These are phyloP conservation scores for Papilio polytes DNA, from an alignment of 1,140 invertebrate species.

Conservation along the genomic window DNA sequence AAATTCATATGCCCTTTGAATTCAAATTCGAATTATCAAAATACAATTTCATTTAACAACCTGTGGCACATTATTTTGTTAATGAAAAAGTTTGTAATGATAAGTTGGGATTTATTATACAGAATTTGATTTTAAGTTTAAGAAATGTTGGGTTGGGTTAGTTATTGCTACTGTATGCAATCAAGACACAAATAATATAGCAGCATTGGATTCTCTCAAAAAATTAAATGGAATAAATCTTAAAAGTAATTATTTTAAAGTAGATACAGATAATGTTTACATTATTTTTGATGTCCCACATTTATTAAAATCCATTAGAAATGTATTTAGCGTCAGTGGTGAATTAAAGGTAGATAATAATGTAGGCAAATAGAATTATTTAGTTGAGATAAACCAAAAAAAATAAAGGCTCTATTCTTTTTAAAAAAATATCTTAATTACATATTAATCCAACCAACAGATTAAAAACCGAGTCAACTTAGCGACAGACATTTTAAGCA, in stretches of 20 bases:
- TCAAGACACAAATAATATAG: slow-evolving; percentile 45
- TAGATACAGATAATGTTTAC: slow-evolving; percentile 40
- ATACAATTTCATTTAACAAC: slow-evolving; percentile 34
- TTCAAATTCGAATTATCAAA: no score
- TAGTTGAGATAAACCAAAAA: slow-evolving; percentile 41
- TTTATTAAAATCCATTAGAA: slow-evolving; percentile 35
- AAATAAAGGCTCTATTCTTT: slow-evolving; percentile 41
- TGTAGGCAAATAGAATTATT: slow-evolving; percentile 39
- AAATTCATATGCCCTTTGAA: no score
- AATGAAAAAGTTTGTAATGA: slow-evolving; percentile 33
- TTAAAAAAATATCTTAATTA: slow-evolving; percentile 41
- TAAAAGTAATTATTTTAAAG: slow-evolving; percentile 39
- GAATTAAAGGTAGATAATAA: slow-evolving; percentile 23
- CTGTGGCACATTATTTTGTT: slow-evolving; percentile 42
- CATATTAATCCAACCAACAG: slow-evolving; percentile 41
- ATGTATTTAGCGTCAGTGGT: slow-evolving; percentile 43
- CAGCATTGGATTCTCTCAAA: slow-evolving; percentile 38
- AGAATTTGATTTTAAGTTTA: slow-evolving; percentile 40
- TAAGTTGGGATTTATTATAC: slow-evolving; percentile 26
- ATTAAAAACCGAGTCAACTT: slow-evolving; percentile 47
- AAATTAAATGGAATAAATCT: neutral
- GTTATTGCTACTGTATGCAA: slow-evolving; percentile 48
- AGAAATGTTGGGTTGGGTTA: slow-evolving; percentile 29
- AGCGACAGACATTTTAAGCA: slow-evolving; percentile 47
- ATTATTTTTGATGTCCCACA: slow-evolving; percentile 43